Base-by-base conservation (phyloP, 1,140 invertebrate genomes). In the Aphis gossypii region DNA sequence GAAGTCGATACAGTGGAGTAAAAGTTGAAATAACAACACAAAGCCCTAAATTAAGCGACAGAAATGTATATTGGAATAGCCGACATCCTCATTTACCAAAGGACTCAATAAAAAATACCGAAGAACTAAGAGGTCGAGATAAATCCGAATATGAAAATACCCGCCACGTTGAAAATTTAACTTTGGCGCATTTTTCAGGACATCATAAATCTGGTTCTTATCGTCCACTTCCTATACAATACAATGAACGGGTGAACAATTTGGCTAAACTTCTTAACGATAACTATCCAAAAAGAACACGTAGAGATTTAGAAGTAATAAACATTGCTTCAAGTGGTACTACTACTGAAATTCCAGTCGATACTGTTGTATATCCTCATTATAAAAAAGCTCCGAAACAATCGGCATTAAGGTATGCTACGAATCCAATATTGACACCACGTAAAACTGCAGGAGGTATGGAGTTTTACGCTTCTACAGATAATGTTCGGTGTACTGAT, bases 401-500 rank as follows among this genome's bases (percentile, higher is more conserved):
- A 95, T 97, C 96, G 14, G 96, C 96, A 1, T 94, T 97, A 44
- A 94, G 96, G 82, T 97, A 97, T 94, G 96, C 96, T 6, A 96
- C 96, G 95, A 96, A 96, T 95, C 94, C 96, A 1, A 95, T 94
- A 89, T 94, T 94, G 54, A 94, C 96, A 30, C 95, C 96, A 18
- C 95, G 94, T 68, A 96, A 96, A 94, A 95, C 96, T 11, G 95
- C 95, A 23, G 95, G 95, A 46, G 95, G 95, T 86, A 95, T 96
- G 96, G 95, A 96, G 95, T 97, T 97, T 95, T 97, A 97, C 94
- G 96, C 96, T 93, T 96, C 96, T 94, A 95, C 96, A n/a, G 95
- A 96, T 86, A 94, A 94, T 51, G 95, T 95, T 9, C 94, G 95
- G 21, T 96, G 96, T 94, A 95, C 95, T 20, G 95, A 96, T 23